A percentile compares a stretch with the other conserved stretches of the same genome.
Conservation (phyloP, 2,113 vertebrate genomes). For the Eulemur macaco region DNA sequence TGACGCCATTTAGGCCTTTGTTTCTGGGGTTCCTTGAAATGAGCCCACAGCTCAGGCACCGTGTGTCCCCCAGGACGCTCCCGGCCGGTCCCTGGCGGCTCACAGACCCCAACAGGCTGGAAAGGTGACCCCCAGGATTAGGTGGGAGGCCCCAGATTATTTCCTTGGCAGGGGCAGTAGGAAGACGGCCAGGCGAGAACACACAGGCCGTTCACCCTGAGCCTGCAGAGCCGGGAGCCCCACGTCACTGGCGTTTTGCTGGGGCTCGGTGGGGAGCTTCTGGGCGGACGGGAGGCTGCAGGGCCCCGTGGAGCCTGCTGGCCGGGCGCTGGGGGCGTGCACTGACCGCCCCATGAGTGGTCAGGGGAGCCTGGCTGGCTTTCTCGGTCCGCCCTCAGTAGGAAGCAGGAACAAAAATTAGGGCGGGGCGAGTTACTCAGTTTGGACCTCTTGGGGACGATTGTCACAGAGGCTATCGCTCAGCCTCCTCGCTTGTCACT, state of each 20-base stretch:
- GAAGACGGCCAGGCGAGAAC: background rate
- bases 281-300: accelerated
- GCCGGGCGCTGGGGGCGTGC: background rate
- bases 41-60: background rate
- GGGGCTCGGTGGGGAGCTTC: too few species aligned
- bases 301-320: background rate
- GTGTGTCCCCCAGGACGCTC: too few species aligned
- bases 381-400: too few species aligned
- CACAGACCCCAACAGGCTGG: too few species aligned
- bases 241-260: background rate
- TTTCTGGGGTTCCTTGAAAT: background rate
- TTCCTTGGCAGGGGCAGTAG: background rate
- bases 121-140: background rate
- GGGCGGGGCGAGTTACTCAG: too few species aligned
- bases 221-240: background rate
- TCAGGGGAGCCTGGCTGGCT: background rate
- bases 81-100: background rate
- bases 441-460: accelerated
- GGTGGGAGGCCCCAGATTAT: background rate
- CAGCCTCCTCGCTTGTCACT: background rate
- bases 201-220: too few species aligned
- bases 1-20: too few species aligned
- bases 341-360: background rate
- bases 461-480: background rate
- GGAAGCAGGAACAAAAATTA: background rate